Conservation (phyloP, 2,113 vertebrate species). For the Fregata magnificens region DNA sequence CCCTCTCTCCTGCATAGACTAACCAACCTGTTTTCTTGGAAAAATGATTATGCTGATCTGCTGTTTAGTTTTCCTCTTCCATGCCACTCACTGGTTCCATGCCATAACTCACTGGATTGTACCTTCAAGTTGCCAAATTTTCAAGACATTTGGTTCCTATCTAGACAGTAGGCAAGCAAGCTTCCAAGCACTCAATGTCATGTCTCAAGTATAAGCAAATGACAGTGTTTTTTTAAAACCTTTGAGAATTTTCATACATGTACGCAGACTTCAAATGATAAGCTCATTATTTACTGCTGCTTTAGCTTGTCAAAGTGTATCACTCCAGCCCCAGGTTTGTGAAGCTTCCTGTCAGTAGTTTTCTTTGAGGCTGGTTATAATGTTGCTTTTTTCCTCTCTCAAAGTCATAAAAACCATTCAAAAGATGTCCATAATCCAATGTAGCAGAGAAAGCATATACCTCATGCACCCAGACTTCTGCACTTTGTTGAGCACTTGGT, state of each 20-base stretch:
- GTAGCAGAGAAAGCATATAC: background rate
- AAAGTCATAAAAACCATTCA: background rate
- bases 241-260: background rate
- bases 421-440: background rate
- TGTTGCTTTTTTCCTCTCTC: background rate
- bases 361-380: background rate
- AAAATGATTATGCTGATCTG: background rate
- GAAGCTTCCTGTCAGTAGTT: background rate
- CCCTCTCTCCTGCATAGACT: background rate
- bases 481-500: background rate
- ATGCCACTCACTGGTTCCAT: background rate
- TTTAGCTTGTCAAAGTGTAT: background rate
- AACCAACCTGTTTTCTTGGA: background rate
- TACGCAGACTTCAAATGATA: background rate
- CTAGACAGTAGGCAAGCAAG: background rate
- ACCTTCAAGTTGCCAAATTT: background rate
- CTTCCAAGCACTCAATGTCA: background rate
- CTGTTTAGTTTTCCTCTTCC: background rate
- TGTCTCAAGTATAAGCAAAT: background rate
- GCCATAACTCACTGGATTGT: background rate
- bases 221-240: background rate
- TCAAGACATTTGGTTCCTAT: background rate
- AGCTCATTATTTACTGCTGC: background rate
- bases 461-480: background rate
- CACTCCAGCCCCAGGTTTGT: background rate